Base-by-base conservation (phyloP, 2,113 vertebrate species). In the Chaetodon trifascialis region DNA sequence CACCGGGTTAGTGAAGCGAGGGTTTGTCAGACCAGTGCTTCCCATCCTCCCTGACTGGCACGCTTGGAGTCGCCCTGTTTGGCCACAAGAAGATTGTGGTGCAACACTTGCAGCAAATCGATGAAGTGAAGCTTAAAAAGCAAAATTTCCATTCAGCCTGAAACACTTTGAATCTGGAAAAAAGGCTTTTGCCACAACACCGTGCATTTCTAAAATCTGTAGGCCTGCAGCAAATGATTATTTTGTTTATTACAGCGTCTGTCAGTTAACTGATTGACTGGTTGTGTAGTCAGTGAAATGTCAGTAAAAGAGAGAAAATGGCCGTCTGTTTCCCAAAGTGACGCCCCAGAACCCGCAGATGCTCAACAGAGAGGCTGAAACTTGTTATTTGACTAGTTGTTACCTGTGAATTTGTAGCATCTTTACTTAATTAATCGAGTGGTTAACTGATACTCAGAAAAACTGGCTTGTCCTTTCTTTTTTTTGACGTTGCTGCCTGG, bases 1-100 rank as follows among this genome's bases (percentile, higher is more conserved):
- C 83, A 74, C 34, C 19, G 46, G 68, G 65, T 40, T 65, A 55
- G 58, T 63, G 4, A 73, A 86, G 67, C 7, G 64, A 76, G 47
- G 80, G 25, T 59, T 34, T 62, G 46, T 76, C 60, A 52, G 66
- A 73, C 69, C 68, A 58, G 72, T 17, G 80, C 62, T 77, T 86
- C 82, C 73, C 47, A 0, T 85, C 73, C 76, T 78, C 58, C 46
- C 44, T 64, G 9, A 82, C 44, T 58, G 55, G 55, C 30, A 58
- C 75, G 56, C 72, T 73, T 46, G 30, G 62, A 80, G 34, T 36
- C 7, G 2, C 4, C 59, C 59, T 23, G 9, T 54, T n/a, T 49
- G 42, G 68, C 64, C 46, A 30, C 66, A 55, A 54, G 17, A 51
- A 17, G 25, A 38, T 21, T n/a, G 40, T 55, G 71, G 2, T 65